These are phyloP conservation scores for Mus spicilegus DNA, from an alignment of 2,113 vertebrate species.

Conservation along the genomic window DNA sequence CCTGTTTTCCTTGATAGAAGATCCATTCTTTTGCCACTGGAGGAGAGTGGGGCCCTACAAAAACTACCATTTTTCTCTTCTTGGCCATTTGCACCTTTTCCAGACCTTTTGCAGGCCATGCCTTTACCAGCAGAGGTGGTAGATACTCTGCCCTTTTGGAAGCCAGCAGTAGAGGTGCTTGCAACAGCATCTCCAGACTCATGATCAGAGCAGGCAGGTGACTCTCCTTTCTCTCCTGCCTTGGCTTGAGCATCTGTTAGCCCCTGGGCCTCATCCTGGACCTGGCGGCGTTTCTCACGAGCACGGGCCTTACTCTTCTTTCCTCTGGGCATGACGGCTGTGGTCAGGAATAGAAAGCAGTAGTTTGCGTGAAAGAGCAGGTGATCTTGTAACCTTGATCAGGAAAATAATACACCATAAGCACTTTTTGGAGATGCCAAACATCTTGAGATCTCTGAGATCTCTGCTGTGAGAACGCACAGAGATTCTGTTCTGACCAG, in stretches of 20 bases:
- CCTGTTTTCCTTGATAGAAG: neutral
- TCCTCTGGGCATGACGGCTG: constrained; percentile 55
- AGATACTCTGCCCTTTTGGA: neutral
- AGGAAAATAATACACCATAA: neutral
- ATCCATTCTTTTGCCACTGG: neutral
- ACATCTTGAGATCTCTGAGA: neutral
- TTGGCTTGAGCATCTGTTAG: neutral
- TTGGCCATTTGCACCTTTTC: neutral
- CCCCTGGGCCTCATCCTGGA: neutral
- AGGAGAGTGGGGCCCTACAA: neutral
- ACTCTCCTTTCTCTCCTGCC: neutral
- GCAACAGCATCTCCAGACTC: neutral
- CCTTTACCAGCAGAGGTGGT: neutral
- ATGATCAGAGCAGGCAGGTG: neutral
- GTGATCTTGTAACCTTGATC: neutral
- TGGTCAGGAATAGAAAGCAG: neutral
- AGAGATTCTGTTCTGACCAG: neutral
- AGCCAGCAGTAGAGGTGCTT: neutral
- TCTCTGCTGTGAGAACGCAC: neutral
- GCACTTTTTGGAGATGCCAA: neutral
- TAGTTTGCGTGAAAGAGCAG: neutral
- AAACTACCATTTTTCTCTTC: neutral
- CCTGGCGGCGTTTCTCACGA: neutral
- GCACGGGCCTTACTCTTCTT: constrained; percentile 60
- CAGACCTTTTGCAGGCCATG: neutral